Percentiles rank a stretch among this genome's conserved stretches.
Evolutionary conservation across 64 coral and sea anemone genomes (phyloP).

Genomic region (Dendrophyllia cribrosa): DNA sequence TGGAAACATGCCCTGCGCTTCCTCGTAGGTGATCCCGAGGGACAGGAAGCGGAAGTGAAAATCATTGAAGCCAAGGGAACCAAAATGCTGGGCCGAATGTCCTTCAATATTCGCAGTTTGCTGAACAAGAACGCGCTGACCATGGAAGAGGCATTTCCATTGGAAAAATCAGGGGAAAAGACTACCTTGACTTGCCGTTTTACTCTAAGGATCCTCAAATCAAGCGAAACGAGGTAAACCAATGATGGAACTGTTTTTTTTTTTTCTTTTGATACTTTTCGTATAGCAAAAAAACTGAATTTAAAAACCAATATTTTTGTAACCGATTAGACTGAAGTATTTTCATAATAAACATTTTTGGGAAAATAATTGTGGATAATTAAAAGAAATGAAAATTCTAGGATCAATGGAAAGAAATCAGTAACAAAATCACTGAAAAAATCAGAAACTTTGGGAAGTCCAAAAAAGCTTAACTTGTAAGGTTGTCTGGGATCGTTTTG

Average conservation of each 20-base stretch:
- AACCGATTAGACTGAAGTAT: background rate
- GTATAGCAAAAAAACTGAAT: background rate
- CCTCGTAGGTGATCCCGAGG: conserved; percentile 71
- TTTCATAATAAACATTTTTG: too few relatives aligned
- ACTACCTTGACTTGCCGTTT: conserved; percentile 82
- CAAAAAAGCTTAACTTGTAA: too few relatives aligned
- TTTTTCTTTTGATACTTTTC: background rate
- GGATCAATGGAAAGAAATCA: too few relatives aligned
- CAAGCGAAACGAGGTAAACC: conserved; percentile 25
- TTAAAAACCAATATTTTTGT: background rate
- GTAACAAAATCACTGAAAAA: too few relatives aligned
- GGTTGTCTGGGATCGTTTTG: too few relatives aligned
- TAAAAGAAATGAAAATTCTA: too few relatives aligned
- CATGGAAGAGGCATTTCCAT: conserved; percentile 58
- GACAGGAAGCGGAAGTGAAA: conserved; percentile 66
- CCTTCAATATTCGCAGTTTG: conserved; percentile 54
- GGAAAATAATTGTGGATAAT: too few relatives aligned
- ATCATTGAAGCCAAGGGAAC: conserved; percentile 89
- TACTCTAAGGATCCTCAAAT: conserved; percentile 76
- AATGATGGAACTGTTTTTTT: conserved; percentile 11
- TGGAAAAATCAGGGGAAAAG: conserved; percentile 83
- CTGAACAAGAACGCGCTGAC: conserved; percentile 69
- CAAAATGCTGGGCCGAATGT: conserved; percentile 66
- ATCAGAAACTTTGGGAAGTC: too few relatives aligned
- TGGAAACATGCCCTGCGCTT: conserved; percentile 95